Evolutionary conservation across 1,140 invertebrate genomes (phyloP).

Genomic region (Tribolium madens): DNA sequence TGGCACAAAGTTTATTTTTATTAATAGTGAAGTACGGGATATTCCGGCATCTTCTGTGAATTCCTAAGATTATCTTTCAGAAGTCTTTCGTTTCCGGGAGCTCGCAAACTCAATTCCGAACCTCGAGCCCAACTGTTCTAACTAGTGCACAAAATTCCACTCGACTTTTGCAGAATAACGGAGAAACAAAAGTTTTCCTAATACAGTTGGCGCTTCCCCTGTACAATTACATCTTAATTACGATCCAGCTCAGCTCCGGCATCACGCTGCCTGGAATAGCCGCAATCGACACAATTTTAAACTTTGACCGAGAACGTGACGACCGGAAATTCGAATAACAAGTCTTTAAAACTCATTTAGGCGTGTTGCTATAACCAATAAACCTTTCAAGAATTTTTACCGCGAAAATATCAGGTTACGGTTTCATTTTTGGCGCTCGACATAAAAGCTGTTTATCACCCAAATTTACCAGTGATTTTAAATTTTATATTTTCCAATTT

Average conservation of each 20-base stretch:
- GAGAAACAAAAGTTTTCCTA: slow-evolving; percentile 43
- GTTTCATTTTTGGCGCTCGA: too few species aligned
- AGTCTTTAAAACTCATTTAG: not conserved
- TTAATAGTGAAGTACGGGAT: slow-evolving; percentile 14
- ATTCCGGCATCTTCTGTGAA: slow-evolving; percentile 25
- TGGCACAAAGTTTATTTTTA: slow-evolving; percentile 18
- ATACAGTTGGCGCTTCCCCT: slow-evolving; percentile 40
- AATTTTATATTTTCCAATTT: slow-evolving; percentile 46
- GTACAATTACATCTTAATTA: slow-evolving; percentile 45
- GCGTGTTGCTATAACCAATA: not conserved
- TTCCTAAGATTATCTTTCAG: slow-evolving; percentile 29
- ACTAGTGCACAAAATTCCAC: slow-evolving; percentile 38
- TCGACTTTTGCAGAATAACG: slow-evolving; percentile 38
- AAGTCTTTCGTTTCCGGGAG: slow-evolving; percentile 26
- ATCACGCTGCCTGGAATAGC: not conserved
- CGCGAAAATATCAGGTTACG: too few species aligned
- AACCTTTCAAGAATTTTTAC: too few species aligned
- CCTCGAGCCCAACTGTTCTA: slow-evolving; percentile 30
- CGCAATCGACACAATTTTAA: slow-evolving; percentile 17
- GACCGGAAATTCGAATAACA: not conserved
- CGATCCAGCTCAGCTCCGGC: slow-evolving; percentile 35
- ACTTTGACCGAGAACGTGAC: slow-evolving; percentile 3
- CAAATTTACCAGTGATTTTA: slow-evolving; percentile 36
- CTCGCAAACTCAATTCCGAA: slow-evolving; percentile 39
- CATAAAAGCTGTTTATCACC: not conserved